These are phyloP conservation scores for Sarcophaga peregrina DNA, from an alignment of 1,140 invertebrate genomes.

Conservation along the genomic window DNA sequence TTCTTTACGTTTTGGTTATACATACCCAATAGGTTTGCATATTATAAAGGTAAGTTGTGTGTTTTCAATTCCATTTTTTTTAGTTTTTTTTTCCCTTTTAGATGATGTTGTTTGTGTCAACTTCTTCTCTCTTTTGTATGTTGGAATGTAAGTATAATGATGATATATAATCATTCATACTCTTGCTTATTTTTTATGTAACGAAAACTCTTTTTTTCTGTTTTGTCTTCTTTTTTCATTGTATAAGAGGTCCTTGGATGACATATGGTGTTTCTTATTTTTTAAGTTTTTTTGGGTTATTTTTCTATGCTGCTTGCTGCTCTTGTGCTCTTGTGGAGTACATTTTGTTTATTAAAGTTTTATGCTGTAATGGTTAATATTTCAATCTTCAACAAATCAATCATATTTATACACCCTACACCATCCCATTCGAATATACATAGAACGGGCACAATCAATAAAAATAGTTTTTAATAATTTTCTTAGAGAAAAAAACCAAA, in stretches of 20 bases:
- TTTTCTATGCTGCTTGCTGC: too few relatives aligned
- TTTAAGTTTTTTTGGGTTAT: too few relatives aligned
- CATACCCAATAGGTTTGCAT: too few relatives aligned
- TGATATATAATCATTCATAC: slow-evolving; percentile 19
- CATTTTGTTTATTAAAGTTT: slow-evolving; percentile 10
- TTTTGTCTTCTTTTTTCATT: not conserved
- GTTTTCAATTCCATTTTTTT: not conserved
- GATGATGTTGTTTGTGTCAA: slow-evolving; percentile 9
- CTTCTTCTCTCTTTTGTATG: not conserved
- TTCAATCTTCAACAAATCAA: slow-evolving; percentile 9
- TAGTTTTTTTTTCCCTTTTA: not conserved
- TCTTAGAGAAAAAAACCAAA: too few relatives aligned
- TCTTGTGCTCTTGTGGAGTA: too few relatives aligned
- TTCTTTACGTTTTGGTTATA: too few relatives aligned
- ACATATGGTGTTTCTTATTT: not conserved
- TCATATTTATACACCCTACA: not conserved
- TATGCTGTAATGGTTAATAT: not conserved
- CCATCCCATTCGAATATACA: too few relatives aligned
- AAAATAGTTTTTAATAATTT: too few relatives aligned
- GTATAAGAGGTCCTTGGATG: not conserved
- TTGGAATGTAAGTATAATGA: not conserved
- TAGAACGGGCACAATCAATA: too few relatives aligned
- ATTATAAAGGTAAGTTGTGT: too few relatives aligned
- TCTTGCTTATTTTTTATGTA: not conserved
- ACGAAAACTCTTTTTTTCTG: slow-evolving; percentile 4